Percentiles rank a stretch among this genome's conserved stretches.
phyloP scores from a whole-genome alignment of 2,888 invertebrate species.

The Mythimna lalbum region DNA sequence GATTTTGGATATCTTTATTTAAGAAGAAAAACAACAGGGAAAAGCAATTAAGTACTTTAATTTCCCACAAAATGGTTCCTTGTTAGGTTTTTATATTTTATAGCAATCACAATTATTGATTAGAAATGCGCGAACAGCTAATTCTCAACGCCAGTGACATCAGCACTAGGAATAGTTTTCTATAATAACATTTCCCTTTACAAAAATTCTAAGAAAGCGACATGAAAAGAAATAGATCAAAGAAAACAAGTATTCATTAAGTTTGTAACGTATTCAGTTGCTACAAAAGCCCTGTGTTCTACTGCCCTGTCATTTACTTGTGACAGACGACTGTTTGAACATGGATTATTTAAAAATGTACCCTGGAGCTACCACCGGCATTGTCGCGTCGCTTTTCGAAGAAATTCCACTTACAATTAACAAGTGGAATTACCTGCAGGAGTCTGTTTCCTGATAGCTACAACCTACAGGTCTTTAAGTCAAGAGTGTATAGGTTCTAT shows the following conservation, averaged over 20 bases:
- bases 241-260: conserved; percentile 59
- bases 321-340: conserved; percentile 41
- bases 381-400: not conserved
- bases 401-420: conserved; percentile 13
- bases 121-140: not conserved
- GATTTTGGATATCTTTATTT: not conserved
- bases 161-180: conserved; percentile 25
- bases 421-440: too few species aligned
- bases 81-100: not conserved
- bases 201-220: conserved; percentile 45
- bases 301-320: conserved; percentile 51
- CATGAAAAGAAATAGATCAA: conserved; percentile 61
- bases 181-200: conserved; percentile 46
- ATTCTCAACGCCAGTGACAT: conserved; percentile 19
- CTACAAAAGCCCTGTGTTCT: conserved; percentile 40
- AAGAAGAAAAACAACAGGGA: not conserved
- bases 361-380: conserved; percentile 11
- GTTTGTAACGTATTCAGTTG: conserved; percentile 55
- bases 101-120: conserved; percentile 7
- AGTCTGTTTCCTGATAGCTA: too few species aligned
- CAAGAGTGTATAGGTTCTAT: too few species aligned
- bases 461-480: too few species aligned
- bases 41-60: not conserved
- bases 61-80: not conserved
- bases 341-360: conserved; percentile 55